Conservation (phyloP, 2,888 invertebrate species). For the Eupeodes latifasciatus region DNA sequence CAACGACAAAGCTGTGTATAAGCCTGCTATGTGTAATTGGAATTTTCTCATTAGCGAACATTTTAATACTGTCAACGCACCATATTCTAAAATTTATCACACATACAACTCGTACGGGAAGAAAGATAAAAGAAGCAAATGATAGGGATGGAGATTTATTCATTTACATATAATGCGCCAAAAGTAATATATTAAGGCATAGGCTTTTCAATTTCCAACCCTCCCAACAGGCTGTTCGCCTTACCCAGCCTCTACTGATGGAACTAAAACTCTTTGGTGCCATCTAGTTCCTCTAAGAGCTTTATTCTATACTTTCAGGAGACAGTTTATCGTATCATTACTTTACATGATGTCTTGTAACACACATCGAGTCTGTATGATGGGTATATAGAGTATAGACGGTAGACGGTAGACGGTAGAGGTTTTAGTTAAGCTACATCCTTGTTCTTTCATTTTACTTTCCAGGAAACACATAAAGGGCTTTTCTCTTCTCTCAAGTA, state of each 20-base stretch:
- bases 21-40: constrained; percentile 51
- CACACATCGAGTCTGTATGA: constrained; percentile 16
- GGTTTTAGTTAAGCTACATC: constrained; percentile 7
- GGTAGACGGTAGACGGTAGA: too few species aligned
- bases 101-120: neutral
- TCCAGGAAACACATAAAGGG: constrained; percentile 16
- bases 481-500: neutral
- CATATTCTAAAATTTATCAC: constrained; percentile 53
- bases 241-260: neutral
- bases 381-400: too few species aligned
- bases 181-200: constrained; percentile 44
- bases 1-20: neutral
- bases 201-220: neutral
- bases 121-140: neutral
- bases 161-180: neutral
- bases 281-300: neutral
- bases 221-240: too few species aligned
- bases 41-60: constrained; percentile 59
- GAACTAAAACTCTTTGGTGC: constrained; percentile 10
- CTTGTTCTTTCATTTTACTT: constrained; percentile 2
- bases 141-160: neutral
- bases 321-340: constrained; percentile 54
- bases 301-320: constrained; percentile 39
- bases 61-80: constrained; percentile 57
- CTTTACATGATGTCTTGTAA: constrained; percentile 33